These are phyloP conservation scores for Edolisoma coerulescens DNA, from an alignment of 2,113 vertebrate species.

Conservation along the genomic window DNA sequence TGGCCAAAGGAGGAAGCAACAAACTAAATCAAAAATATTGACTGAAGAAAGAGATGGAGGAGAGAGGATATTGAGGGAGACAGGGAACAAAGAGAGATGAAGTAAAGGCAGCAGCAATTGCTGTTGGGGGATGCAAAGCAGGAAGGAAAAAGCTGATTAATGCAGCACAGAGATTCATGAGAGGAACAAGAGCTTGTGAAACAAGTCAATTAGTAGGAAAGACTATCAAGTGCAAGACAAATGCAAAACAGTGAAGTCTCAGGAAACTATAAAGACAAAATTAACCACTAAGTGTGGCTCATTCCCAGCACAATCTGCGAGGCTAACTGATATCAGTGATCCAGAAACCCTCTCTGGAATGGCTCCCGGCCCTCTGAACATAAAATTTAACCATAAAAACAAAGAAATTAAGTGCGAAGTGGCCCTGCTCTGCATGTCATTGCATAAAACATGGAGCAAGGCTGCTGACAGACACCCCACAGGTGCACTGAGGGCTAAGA, in stretches of 20 bases:
- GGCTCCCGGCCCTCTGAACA: background rate
- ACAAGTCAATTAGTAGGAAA: background rate
- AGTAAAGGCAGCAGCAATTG: background rate
- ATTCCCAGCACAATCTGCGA: background rate
- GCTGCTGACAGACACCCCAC: background rate
- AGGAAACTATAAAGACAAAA: background rate
- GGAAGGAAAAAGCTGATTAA: background rate
- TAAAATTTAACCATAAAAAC: background rate
- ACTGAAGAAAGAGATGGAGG: background rate
- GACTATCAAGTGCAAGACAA: background rate
- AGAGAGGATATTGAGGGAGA: background rate
- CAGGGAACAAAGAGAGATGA: conserved; percentile 2
- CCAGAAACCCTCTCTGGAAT: background rate
- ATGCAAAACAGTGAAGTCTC: background rate
- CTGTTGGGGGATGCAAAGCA: background rate
- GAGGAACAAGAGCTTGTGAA: background rate
- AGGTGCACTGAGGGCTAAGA: background rate
- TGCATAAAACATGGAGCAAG: background rate
- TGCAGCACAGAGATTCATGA: background rate
- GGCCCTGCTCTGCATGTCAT: background rate
- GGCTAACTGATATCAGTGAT: background rate
- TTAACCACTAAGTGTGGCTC: background rate
- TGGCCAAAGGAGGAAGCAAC: background rate
- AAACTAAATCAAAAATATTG: conserved; percentile 21
- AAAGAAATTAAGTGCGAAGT: background rate